Evolutionary conservation across 1,140 invertebrate genomes (phyloP).

Genomic region (Megalopta genalis): DNA sequence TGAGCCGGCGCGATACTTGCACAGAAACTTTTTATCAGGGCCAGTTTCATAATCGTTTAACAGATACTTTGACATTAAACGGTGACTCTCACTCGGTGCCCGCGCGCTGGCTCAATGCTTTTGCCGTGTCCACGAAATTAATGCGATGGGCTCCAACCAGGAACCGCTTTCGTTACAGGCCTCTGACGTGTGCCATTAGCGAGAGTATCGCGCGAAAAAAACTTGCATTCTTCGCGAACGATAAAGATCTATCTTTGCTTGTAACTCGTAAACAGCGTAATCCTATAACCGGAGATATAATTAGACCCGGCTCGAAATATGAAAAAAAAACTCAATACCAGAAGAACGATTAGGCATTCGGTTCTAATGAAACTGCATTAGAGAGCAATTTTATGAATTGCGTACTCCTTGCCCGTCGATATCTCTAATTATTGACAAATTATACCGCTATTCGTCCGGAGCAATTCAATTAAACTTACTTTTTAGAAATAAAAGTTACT

Average conservation of each 20-base stretch:
- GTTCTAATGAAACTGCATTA: too few species aligned
- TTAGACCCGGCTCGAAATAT: too few species aligned
- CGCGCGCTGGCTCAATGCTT: slow-evolving; percentile 23
- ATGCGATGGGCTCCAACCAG: neutral
- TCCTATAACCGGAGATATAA: neutral
- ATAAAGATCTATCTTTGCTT: neutral
- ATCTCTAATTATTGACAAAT: too few species aligned
- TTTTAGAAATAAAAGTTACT: too few species aligned
- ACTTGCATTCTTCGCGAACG: neutral
- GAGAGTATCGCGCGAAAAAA: too few species aligned
- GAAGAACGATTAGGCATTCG: too few species aligned
- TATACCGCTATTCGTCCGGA: too few species aligned
- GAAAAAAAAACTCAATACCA: too few species aligned
- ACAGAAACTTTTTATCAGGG: slow-evolving; percentile 41
- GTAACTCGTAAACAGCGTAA: neutral
- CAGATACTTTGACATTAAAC: slow-evolving; percentile 52
- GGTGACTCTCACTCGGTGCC: slow-evolving; percentile 40
- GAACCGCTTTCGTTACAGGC: slow-evolving; percentile 20
- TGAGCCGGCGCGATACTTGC: neutral
- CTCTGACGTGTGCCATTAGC: neutral
- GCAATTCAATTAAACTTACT: too few species aligned
- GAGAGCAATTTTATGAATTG: too few species aligned
- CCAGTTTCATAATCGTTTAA: slow-evolving; percentile 51
- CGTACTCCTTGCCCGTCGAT: too few species aligned
- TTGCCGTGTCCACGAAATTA: slow-evolving; percentile 33